A percentile compares a stretch with the other conserved stretches of the same genome.
These are phyloP conservation scores for Sturnira hondurensis DNA, from an alignment of 2,113 vertebrate genomes.

Conservation along the genomic window DNA sequence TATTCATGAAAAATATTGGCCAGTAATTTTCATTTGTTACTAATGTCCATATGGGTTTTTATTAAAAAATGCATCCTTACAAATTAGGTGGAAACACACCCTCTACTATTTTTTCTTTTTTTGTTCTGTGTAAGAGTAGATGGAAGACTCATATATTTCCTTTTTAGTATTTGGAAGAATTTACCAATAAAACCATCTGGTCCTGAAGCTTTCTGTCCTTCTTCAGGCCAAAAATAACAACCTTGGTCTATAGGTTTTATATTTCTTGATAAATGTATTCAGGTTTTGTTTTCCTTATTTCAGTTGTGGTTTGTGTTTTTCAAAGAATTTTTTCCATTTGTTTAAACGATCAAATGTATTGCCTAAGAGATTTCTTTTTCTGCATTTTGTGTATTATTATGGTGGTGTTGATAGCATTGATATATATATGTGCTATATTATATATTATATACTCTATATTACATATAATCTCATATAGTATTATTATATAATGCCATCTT, in stretches of 20 bases:
- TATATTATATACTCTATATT: too few species aligned
- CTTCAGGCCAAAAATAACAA: not conserved
- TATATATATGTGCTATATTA: too few species aligned
- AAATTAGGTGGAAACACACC: not conserved
- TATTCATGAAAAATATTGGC: not conserved
- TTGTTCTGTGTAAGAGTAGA: not conserved
- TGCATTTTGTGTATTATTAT: not conserved
- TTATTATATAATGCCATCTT: too few species aligned
- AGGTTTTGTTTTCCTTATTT: not conserved
- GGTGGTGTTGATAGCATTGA: not conserved
- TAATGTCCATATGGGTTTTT: not conserved
- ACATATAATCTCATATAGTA: too few species aligned
- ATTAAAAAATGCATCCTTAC: not conserved
- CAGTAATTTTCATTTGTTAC: not conserved
- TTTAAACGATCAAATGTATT: not conserved
- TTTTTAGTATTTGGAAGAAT: not conserved
- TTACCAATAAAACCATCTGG: not conserved
- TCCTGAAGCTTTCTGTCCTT: not conserved
- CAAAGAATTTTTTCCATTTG: not conserved
- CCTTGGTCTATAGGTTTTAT: not conserved
- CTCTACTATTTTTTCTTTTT: not conserved
- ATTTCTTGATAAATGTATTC: not conserved
- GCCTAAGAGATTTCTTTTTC: not conserved
- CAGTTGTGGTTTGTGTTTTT: not conserved
- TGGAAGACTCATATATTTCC: not conserved